A percentile compares a stretch with the other conserved stretches of the same genome.
phyloP scores from a whole-genome alignment of 2,888 invertebrate genomes.

The Mylabris sibirica region DNA sequence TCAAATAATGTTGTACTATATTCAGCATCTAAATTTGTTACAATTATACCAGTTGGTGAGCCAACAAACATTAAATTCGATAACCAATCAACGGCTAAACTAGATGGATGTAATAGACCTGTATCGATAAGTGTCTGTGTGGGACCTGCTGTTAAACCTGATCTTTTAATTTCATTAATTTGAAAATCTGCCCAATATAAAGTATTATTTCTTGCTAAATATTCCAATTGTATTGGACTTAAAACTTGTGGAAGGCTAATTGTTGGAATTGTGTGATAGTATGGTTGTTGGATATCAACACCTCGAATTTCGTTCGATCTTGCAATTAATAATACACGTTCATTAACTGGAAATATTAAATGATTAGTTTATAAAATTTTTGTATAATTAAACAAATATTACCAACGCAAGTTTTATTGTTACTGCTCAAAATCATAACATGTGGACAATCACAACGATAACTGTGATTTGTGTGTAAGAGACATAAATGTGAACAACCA shows the following conservation, averaged over 20 bases:
- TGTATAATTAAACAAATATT: constrained; percentile 46
- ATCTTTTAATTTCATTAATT: constrained; percentile 76
- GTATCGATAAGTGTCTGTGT: constrained; percentile 79
- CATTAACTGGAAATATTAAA: constrained; percentile 69
- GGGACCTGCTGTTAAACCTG: constrained; percentile 72
- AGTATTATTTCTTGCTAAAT: constrained; percentile 69
- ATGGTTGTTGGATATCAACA: constrained; percentile 78
- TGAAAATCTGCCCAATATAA: constrained; percentile 83
- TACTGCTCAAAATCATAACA: constrained; percentile 77
- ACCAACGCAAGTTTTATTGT: constrained; percentile 74
- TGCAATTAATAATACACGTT: constrained; percentile 80
- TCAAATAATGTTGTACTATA: constrained; percentile 64
- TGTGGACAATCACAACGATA: constrained; percentile 86
- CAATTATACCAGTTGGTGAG: constrained; percentile 72
- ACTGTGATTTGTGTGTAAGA: constrained; percentile 71
- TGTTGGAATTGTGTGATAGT: constrained; percentile 82
- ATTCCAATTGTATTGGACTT: constrained; percentile 75
- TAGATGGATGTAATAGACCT: constrained; percentile 70
- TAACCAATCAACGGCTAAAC: constrained; percentile 85
- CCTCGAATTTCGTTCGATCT: constrained; percentile 81
- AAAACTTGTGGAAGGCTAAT: constrained; percentile 76
- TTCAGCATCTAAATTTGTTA: constrained; percentile 76
- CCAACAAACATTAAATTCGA: constrained; percentile 77
- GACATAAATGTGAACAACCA: constrained; percentile 82
- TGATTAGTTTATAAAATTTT: not conserved